A percentile compares a stretch with the other conserved stretches of the same genome.
Conservation (phyloP, 2,888 invertebrate species). For the Carpatolechia fugitivella region DNA sequence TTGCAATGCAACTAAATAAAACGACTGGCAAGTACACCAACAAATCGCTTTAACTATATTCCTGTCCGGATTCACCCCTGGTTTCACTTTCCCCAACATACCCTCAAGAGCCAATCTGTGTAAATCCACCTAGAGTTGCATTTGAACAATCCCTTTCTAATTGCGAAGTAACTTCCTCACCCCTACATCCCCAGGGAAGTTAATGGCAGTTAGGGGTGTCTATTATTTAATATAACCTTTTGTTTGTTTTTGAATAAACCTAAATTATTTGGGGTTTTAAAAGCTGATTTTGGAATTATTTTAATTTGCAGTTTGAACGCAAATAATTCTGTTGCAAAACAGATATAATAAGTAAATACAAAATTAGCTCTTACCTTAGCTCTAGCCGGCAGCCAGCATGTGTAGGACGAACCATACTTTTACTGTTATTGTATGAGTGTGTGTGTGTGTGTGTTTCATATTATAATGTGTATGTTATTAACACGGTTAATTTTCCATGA, state of each 20-base stretch:
- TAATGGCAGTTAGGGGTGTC: conserved; percentile 3
- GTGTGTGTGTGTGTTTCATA: too few species aligned
- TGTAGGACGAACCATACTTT: too few species aligned
- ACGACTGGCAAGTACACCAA: conserved; percentile 2
- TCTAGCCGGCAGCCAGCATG: too few species aligned
- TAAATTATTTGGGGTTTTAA: not conserved
- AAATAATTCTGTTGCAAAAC: too few species aligned
- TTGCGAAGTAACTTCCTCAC: conserved; percentile 15
- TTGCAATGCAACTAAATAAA: not conserved
- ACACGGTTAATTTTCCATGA: too few species aligned
- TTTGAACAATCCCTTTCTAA: conserved; percentile 13
- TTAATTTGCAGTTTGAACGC: not conserved
- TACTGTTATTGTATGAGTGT: too few species aligned
- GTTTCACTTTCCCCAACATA: not conserved
- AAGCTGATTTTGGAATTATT: not conserved
- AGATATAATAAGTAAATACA: too few species aligned
- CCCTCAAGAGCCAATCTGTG: conserved; percentile 2
- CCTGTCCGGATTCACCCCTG: not conserved
- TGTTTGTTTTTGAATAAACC: not conserved
- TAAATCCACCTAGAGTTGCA: conserved; percentile 7
- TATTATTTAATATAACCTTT: not conserved
- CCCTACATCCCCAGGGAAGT: not conserved
- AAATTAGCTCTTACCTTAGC: too few species aligned
- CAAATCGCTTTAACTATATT: conserved; percentile 1
- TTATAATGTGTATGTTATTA: too few species aligned